Percentiles rank a stretch among this genome's conserved stretches.
phyloP scores from a whole-genome alignment of 2,888 invertebrate genomes.

The Andrena dorsata region DNA sequence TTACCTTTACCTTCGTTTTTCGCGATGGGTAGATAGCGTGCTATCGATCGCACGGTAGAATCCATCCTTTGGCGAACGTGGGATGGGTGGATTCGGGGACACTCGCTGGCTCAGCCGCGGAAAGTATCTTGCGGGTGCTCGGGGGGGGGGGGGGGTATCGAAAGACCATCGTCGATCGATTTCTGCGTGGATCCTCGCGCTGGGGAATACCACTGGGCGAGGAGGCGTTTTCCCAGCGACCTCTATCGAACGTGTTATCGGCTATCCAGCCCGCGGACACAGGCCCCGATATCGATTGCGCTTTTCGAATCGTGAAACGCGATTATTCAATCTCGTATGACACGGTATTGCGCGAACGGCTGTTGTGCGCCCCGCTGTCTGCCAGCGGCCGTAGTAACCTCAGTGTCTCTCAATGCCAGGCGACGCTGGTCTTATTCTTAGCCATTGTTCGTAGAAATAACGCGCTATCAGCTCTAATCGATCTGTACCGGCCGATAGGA shows the following conservation, averaged over 20 bases:
- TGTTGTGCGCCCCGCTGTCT: slow-evolving; percentile 70
- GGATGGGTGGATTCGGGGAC: slow-evolving; percentile 19
- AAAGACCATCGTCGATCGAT: slow-evolving; percentile 14
- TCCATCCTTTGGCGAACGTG: not conserved
- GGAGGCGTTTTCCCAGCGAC: not conserved
- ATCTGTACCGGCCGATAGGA: not conserved
- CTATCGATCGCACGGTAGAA: slow-evolving; percentile 27
- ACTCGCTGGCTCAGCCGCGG: not conserved
- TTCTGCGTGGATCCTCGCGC: not conserved
- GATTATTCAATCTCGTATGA: slow-evolving; percentile 73
- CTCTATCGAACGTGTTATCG: slow-evolving; percentile 52
- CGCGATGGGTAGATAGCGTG: not conserved
- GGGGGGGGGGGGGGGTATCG: not conserved
- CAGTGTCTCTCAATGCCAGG: slow-evolving; percentile 54
- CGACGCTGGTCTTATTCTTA: not conserved
- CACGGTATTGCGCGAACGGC: slow-evolving; percentile 67
- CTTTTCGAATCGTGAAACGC: slow-evolving; percentile 69
- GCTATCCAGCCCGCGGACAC: slow-evolving; percentile 50
- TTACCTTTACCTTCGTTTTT: slow-evolving; percentile 25
- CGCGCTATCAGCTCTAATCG: not conserved
- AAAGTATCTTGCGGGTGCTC: not conserved
- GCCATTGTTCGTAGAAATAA: not conserved
- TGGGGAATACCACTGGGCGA: not conserved
- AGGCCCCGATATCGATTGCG: slow-evolving; percentile 63
- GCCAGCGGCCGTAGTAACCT: slow-evolving; percentile 49